These are phyloP conservation scores for Aricia agestis DNA, from an alignment of 1,140 invertebrate genomes.

Conservation along the genomic window DNA sequence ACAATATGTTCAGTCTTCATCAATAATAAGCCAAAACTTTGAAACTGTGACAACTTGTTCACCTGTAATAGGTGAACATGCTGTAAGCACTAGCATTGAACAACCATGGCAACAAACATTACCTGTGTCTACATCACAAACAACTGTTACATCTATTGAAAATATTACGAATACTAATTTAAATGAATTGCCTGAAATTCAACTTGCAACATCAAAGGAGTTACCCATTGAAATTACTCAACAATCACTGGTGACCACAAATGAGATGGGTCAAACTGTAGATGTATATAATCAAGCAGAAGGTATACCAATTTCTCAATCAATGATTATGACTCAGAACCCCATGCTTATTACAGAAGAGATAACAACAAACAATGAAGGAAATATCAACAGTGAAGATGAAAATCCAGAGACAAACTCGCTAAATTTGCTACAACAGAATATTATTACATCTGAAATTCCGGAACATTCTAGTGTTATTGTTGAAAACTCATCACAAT, in stretches of 20 bases:
- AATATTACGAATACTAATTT: conserved; percentile 22
- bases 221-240: conserved; percentile 13
- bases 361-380: not conserved
- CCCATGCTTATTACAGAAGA: not conserved
- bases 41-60: conserved; percentile 74
- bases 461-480: not conserved
- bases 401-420: not conserved
- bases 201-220: conserved; percentile 16
- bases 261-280: conserved; percentile 13
- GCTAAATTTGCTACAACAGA: not conserved
- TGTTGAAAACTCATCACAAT: not conserved
- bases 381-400: not conserved
- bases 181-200: conserved; percentile 29
- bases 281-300: conserved; percentile 3
- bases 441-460: conserved; percentile 6
- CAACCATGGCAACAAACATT: conserved; percentile 46
- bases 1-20: conserved; percentile 61
- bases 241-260: conserved; percentile 9
- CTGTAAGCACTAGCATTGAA: conserved; percentile 36
- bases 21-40: conserved; percentile 75
- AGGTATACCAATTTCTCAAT: not conserved
- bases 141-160: conserved; percentile 25
- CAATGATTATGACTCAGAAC: not conserved
- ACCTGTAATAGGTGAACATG: conserved; percentile 42
- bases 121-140: conserved; percentile 29